These are phyloP conservation scores for Thereva nobilitata DNA, from an alignment of 2,888 invertebrate genomes.

Conservation along the genomic window DNA sequence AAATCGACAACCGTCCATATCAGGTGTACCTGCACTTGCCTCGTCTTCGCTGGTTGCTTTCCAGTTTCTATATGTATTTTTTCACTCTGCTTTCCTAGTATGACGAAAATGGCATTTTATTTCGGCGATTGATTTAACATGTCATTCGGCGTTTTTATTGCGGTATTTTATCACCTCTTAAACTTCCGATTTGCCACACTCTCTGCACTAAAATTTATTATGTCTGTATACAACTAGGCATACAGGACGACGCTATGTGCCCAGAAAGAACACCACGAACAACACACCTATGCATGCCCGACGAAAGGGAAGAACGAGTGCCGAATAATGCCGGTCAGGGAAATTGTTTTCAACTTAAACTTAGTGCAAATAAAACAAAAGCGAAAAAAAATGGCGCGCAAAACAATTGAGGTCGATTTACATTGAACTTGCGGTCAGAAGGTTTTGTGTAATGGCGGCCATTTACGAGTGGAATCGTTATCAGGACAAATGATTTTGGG, in stretches of 20 bases:
- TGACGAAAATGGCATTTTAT: conserved; percentile 42
- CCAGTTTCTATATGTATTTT: neutral
- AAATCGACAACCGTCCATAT: neutral
- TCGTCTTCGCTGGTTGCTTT: neutral
- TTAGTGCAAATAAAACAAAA: too few species aligned
- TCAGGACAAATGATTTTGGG: too few species aligned
- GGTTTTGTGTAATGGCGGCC: too few species aligned
- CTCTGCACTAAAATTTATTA: conserved; percentile 8
- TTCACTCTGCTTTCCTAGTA: conserved; percentile 2
- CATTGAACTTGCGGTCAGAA: too few species aligned
- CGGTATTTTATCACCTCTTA: conserved; percentile 58
- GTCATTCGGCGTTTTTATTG: conserved; percentile 60
- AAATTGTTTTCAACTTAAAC: too few species aligned
- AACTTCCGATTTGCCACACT: conserved; percentile 59
- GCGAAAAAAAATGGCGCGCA: too few species aligned
- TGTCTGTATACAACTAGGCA: neutral
- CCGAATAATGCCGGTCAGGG: too few species aligned
- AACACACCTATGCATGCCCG: too few species aligned
- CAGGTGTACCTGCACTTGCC: neutral
- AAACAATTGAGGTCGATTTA: too few species aligned
- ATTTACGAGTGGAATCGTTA: too few species aligned
- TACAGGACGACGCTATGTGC: neutral
- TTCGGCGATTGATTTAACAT: conserved; percentile 60
- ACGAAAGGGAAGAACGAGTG: too few species aligned
- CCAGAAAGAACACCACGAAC: too few species aligned